Evolutionary conservation across 2,888 invertebrate genomes (phyloP).

Genomic region (Rotaria socialis): DNA sequence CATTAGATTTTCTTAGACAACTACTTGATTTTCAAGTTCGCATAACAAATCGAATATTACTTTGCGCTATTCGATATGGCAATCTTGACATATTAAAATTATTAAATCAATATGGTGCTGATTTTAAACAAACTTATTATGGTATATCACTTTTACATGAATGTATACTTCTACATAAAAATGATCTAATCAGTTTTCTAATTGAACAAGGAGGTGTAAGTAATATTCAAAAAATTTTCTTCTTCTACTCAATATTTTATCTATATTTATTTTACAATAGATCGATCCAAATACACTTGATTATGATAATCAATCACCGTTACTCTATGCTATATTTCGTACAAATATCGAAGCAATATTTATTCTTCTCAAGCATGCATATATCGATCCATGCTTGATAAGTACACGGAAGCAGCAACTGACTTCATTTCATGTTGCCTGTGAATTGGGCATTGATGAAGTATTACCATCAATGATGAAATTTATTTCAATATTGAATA

Average conservation of each 20-base stretch:
- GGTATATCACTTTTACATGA: constrained; percentile 13
- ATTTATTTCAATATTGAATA: neutral
- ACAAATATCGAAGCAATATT: constrained; percentile 1
- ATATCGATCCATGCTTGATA: neutral
- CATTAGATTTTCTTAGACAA: neutral
- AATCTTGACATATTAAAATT: neutral
- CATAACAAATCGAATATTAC: neutral
- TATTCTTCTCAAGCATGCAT: neutral
- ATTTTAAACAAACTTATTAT: neutral
- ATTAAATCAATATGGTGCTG: constrained; percentile 14
- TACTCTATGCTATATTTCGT: constrained; percentile 14
- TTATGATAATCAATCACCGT: neutral
- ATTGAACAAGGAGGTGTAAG: neutral
- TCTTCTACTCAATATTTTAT: neutral
- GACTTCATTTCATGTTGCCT: neutral
- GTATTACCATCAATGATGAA: constrained; percentile 6
- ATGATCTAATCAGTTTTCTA: constrained; percentile 1
- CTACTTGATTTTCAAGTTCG: constrained; percentile 21
- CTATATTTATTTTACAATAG: neutral
- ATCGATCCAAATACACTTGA: constrained; percentile 6
- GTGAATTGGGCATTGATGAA: constrained; percentile 27
- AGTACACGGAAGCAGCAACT: neutral
- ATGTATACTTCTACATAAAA: constrained; percentile 14
- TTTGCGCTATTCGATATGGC: constrained; percentile 9
- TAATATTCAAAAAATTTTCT: neutral